Evolutionary conservation across 2,113 vertebrate genomes (phyloP), one percentile per base, ranked within the genome.

Genomic region (Chlorodrepanis virens): DNA sequence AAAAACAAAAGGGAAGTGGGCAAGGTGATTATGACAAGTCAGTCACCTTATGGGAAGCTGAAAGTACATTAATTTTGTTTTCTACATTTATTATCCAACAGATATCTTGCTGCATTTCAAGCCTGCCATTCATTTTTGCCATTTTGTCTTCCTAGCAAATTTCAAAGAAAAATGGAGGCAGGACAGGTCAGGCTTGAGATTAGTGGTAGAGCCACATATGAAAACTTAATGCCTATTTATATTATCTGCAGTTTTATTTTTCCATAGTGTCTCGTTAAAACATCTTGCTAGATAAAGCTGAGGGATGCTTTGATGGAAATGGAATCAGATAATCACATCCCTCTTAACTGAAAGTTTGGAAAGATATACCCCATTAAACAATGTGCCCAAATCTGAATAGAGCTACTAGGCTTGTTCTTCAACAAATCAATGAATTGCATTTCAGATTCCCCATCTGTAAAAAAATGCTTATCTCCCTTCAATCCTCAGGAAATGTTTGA

Each of bases 381-480:
- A 28, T 33, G 64, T 84, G 35, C 54, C 69, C 82, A 74, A 77
- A 63, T 80, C 50, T 85, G 70, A 91, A 53, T 6, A 57, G 84
- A 82, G 70, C 65, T 71, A 56, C 70, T n/a, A 60, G 82, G 49
- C 37, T 87, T 31, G 16, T 90, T 85, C 83, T 72, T 88, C 89
- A 86, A 50, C 71, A 89, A 53, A 56, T 78, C 56, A 61, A 76
- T 75, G 84, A 83, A 83, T 40, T 77, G 67, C 87, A 50, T 67
- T 96, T 88, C 83, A 89, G 68, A 89, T 90, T 94, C 64, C 64
- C 83, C 79, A 92, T 87, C 92, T 95, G 79, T 85, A 88, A 86
- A 84, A 93, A 86, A 95, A 68, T 87, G 49, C 70, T 95, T 96
- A 95, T 94, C 94, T 92, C 60, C 50, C 35, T 54, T 80, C 80